A percentile compares a stretch with the other conserved stretches of the same genome.
phyloP scores from a whole-genome alignment of 1,140 invertebrate genomes.

The Cydia pomonella region DNA sequence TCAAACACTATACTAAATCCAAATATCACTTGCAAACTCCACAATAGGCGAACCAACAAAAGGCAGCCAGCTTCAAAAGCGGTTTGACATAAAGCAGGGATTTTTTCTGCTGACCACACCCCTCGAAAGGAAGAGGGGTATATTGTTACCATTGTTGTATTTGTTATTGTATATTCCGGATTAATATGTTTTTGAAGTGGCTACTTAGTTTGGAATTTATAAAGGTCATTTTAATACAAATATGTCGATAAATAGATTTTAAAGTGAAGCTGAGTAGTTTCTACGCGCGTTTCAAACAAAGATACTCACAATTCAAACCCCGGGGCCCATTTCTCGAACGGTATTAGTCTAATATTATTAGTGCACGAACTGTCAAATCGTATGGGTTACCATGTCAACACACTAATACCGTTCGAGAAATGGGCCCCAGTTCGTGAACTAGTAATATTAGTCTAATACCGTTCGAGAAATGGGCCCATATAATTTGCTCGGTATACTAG shows the following conservation, averaged over 20 bases:
- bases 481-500: too few species aligned
- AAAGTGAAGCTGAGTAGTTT: too few species aligned
- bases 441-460: too few species aligned
- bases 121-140: constrained; percentile 42
- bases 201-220: constrained; percentile 3
- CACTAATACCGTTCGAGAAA: too few species aligned
- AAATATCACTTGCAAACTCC: not conserved
- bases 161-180: constrained; percentile 34
- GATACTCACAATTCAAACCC: too few species aligned
- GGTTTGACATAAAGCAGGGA: constrained; percentile 42
- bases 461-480: too few species aligned
- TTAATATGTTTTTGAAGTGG: constrained; percentile 6
- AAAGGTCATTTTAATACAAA: not conserved
- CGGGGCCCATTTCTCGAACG: too few species aligned
- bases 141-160: constrained; percentile 41
- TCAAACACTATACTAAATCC: not conserved
- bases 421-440: too few species aligned
- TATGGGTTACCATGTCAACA: too few species aligned
- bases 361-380: too few species aligned
- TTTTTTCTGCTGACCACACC: constrained; percentile 48
- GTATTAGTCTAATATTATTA: too few species aligned
- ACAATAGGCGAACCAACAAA: constrained; percentile 12
- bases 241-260: not conserved
- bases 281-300: too few species aligned
- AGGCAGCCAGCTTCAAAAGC: constrained; percentile 27